Evolutionary conservation across 2,113 vertebrate genomes (phyloP), one percentile per base, ranked within the genome.

Genomic region (Steatornis caripensis): DNA sequence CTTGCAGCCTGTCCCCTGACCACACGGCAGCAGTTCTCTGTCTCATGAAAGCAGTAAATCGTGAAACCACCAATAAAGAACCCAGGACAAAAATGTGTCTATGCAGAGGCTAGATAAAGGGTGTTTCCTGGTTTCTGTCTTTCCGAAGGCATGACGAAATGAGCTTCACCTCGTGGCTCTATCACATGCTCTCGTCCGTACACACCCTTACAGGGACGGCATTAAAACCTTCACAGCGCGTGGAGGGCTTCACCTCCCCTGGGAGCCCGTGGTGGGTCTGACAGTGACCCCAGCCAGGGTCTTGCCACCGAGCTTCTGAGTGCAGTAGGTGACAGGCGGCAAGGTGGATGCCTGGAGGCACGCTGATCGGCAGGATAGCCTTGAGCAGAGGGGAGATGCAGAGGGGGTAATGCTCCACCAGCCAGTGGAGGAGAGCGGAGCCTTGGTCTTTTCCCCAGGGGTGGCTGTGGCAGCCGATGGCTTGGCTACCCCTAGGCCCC

Each of bases 331-430:
- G 61, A 64, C 9, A 6, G 55, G 29, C 30, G 36, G 29, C 58
- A 87, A 48, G 43, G 20, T 30, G 43, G 45, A 26, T 46, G 41
- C 30, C 61, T 18, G 14, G n/a, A 69, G 62, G 12, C 17, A 6
- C 3, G 8, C 23, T 62, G 41, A 12, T 19, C 49, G 2, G 7
- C 0, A 0, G 29, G 34, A 20, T 6, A 22, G 15, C 16, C 20
- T 16, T 29, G 45, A 37, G 61, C 61, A 71, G 39, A 88, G 41
- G 24, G 24, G 36, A 77, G 37, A 12, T 78, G 24, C 37, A 32
- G 48, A 62, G 24, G 14, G 29, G 29, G 29, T n/a, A 48, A 34
- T 27, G 21, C 20, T 79, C 51, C 27, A 13, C n/a, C 32, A 54
- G 43, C 27, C 15, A 7, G 36, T 8, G 32, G 36, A 72, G 62